A percentile compares a stretch with the other conserved stretches of the same genome.
Evolutionary conservation across 2,113 vertebrate genomes (phyloP).

Genomic region (Hemibagrus wyckioides): DNA sequence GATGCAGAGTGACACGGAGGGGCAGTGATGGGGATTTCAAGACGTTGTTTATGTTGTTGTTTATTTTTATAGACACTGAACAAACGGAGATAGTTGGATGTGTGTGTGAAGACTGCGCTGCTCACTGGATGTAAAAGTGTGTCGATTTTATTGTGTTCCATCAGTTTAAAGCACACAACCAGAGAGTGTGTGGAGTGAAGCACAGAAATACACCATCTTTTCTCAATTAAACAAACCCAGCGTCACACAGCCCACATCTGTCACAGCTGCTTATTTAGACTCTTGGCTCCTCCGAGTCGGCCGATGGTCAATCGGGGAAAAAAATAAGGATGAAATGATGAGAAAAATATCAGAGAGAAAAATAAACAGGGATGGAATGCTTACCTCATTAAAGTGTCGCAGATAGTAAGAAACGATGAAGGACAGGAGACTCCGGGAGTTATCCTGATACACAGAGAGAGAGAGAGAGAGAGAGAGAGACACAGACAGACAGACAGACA

Average conservation of each 20-base stretch:
- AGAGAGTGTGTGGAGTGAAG: not conserved
- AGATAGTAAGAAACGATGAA: constrained; percentile 95
- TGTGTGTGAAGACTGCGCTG: not conserved
- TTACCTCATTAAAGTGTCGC: constrained; percentile 95
- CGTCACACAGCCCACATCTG: constrained; percentile 23
- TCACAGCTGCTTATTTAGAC: constrained; percentile 19
- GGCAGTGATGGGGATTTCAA: too few species aligned
- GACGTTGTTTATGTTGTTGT: too few species aligned
- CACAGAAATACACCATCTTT: constrained; percentile 12
- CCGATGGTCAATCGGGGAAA: constrained; percentile 1
- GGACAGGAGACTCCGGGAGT: constrained; percentile 91
- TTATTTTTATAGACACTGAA: not conserved
- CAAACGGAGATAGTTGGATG: not conserved
- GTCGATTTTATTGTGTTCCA: not conserved
- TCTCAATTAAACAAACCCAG: not conserved
- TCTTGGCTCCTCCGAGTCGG: constrained; percentile 21
- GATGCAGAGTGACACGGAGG: not conserved
- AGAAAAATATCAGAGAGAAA: constrained; percentile 39
- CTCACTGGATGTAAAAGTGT: not conserved
- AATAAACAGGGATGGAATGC: constrained; percentile 76
- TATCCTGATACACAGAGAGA: constrained; percentile 81
- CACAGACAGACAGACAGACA: not conserved
- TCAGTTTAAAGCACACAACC: not conserved
- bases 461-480: constrained; percentile 19
- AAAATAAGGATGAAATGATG: constrained; percentile 43